Base-by-base conservation (phyloP, 2,888 invertebrate genomes). In the Athetis lepigone region DNA sequence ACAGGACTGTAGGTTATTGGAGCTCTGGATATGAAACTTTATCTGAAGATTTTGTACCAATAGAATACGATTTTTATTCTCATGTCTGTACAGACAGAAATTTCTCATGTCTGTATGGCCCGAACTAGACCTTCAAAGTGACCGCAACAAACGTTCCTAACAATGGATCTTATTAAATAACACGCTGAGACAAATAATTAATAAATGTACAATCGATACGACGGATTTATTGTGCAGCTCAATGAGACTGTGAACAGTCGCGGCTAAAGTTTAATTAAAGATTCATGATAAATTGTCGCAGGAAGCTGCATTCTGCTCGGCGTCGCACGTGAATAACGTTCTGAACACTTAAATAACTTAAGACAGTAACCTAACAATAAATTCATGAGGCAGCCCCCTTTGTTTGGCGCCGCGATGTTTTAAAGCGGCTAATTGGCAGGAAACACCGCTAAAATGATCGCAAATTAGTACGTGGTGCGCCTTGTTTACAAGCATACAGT, bases 271-370 rank as follows among this genome's bases (percentile, higher is more conserved):
- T 94, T 94, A 94, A 94, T 94, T 94, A 94, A 94, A 94, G 94
- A 94, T 94, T 94, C 93, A 94, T 94, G 94, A 94, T 94, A 94
- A 94, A 94, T 94, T 92, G 93, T 92, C 90, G 89, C 87, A 89
- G 92, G 92, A 92, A 92, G 93, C 91, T 93, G 94, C 92, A 93
- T 90, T 91, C 90, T 90, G 87, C 86, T 86, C 83, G 81, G 85
- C 87, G 88, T 89, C 89, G 88, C 88, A 92, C 92, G 92, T 91
- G 93, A 94, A 93, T 90, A 91, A 90, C 92, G 62, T 68, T 89
- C 86, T 88, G 89, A 89, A 90, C 92, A 91, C 91, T 92, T 93
- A 92, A 92, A 92, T 93, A 92, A 92, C 92, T 92, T 91, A 91
- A 91, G 89, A 90, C 90, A 87, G 91, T 89, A 90, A 90, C 90